Conservation (phyloP, 1,140 invertebrate species). For the Pollicipes pollicipes region DNA sequence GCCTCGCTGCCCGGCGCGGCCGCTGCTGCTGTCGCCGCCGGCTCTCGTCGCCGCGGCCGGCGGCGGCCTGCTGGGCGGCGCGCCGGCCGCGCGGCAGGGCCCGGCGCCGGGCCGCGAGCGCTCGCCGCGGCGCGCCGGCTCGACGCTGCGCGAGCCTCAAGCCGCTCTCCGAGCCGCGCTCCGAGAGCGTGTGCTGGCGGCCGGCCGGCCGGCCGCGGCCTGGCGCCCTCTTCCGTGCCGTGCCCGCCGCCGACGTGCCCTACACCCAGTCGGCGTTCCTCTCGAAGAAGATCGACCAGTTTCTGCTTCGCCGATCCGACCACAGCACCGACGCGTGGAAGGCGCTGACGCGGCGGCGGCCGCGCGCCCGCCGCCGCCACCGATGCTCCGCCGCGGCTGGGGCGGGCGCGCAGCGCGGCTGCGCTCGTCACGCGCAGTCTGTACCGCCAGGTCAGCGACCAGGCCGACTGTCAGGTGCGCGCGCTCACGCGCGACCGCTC, state of each 20-base stretch:
- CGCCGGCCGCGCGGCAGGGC: too few species aligned
- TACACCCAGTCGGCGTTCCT: constrained; percentile 50
- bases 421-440: background rate
- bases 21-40: too few species aligned
- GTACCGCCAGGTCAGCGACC: background rate
- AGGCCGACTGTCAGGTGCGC: background rate
- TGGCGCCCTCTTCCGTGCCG: background rate
- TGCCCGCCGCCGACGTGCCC: background rate
- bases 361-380: constrained; percentile 3
- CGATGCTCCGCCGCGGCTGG: constrained; percentile 5
- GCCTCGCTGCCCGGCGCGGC: too few species aligned
- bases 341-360: constrained; percentile 24
- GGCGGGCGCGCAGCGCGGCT: background rate
- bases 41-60: too few species aligned
- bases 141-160: background rate
- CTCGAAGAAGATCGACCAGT: constrained; percentile 53
- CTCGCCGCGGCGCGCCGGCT: background rate
- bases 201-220: too few species aligned
- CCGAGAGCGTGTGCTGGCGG: background rate
- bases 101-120: background rate
- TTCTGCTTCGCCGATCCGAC: constrained; percentile 58
- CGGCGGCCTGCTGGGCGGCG: too few species aligned
- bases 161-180: background rate
- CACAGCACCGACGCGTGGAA: constrained; percentile 70
- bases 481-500: background rate